Percentiles rank a stretch among this genome's conserved stretches.
Evolutionary conservation across 2,113 vertebrate species (phyloP).

Genomic region (Orthonyx spaldingii): DNA sequence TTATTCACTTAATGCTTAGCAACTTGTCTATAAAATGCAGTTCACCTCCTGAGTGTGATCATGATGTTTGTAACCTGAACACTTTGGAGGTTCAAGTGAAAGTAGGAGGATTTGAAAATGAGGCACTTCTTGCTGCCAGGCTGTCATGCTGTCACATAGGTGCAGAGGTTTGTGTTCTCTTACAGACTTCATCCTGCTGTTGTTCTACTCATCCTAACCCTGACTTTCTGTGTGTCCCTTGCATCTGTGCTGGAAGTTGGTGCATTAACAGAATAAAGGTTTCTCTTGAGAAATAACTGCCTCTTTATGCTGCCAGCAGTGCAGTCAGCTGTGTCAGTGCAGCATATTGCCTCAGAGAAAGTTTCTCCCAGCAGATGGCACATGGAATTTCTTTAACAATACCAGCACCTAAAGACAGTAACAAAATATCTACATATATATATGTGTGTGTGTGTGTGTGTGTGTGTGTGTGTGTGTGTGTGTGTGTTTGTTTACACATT

Average conservation of each 20-base stretch:
- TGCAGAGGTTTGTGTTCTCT: not conserved
- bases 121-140: not conserved
- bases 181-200: not conserved
- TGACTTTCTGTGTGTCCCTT: not conserved
- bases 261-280: not conserved
- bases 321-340: not conserved
- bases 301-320: not conserved
- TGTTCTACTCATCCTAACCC: not conserved
- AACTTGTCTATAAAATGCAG: not conserved
- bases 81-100: not conserved
- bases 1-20: not conserved
- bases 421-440: rapidly evolving
- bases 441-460: rapidly evolving
- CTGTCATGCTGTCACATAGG: not conserved
- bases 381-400: not conserved
- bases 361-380: conserved; percentile 50
- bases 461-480: rapidly evolving
- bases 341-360: not conserved
- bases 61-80: not conserved
- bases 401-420: not conserved
- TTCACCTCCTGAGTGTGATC: not conserved
- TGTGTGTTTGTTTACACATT: not conserved
- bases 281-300: not conserved
- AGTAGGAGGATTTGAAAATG: not conserved
- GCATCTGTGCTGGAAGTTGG: not conserved